A percentile compares a stretch with the other conserved stretches of the same genome.
These are phyloP conservation scores for Caerostris extrusa DNA, from an alignment of 1,140 invertebrate genomes.

Conservation along the genomic window DNA sequence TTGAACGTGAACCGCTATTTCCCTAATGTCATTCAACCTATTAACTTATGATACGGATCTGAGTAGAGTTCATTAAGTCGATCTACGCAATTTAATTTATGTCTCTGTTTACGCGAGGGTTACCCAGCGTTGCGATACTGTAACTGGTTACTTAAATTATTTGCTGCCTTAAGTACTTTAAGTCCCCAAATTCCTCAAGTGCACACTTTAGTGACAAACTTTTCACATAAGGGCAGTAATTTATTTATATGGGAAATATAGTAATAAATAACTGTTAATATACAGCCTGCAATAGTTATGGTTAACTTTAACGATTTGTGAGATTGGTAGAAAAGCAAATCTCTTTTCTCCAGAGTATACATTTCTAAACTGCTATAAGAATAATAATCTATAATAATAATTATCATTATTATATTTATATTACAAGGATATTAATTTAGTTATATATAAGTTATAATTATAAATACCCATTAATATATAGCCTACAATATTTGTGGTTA, in stretches of 20 bases:
- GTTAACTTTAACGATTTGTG: no score
- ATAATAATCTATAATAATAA: no score
- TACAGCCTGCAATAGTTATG: not conserved
- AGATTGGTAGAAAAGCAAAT: no score
- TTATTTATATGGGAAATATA: not conserved
- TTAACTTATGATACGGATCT: not conserved
- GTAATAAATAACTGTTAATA: not conserved
- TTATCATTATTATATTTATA: no score
- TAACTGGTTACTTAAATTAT: conserved; percentile 15
- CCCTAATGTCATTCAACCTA: not conserved
- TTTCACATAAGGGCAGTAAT: not conserved
- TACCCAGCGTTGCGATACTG: not conserved
- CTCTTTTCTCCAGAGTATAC: no score
- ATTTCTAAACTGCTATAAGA: no score
- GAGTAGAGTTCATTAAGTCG: conserved; percentile 1
- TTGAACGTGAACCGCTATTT: not conserved
- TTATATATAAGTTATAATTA: no score
- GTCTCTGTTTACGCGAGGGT: not conserved
- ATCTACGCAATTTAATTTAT: not conserved
- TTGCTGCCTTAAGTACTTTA: not conserved
- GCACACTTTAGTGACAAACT: not conserved
- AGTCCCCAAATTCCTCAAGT: not conserved
- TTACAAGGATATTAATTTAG: no score
- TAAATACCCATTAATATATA: no score
- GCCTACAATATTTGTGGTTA: no score